A percentile compares a stretch with the other conserved stretches of the same genome.
Evolutionary conservation across 1,140 invertebrate species (phyloP).

Genomic region (Stegodyphus dumicola): DNA sequence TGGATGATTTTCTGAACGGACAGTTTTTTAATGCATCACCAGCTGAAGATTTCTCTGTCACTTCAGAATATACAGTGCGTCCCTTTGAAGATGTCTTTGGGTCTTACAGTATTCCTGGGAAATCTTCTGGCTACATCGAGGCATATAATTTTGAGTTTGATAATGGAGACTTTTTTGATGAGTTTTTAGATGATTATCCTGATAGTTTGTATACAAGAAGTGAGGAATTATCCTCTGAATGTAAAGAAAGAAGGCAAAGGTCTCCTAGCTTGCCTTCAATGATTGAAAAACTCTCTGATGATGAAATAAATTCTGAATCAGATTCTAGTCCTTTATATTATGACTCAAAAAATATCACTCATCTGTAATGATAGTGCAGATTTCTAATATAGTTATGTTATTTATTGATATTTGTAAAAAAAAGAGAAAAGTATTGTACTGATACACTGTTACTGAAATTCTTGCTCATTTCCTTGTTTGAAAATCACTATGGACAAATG

Average conservation of each 20-base stretch:
- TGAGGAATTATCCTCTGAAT: not conserved
- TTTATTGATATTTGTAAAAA: too few relatives aligned
- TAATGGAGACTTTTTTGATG: conserved; percentile 43
- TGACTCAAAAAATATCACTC: conserved; percentile 23
- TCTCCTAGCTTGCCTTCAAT: conserved; percentile 1
- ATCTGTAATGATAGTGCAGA: not conserved
- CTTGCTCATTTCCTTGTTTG: too few relatives aligned
- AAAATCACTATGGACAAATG: too few relatives aligned
- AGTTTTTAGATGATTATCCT: conserved; percentile 2
- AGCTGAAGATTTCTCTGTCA: conserved; percentile 28
- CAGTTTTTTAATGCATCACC: conserved; percentile 1
- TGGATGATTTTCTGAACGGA: conserved; percentile 26
- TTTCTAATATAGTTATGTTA: too few relatives aligned
- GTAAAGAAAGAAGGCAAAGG: not conserved
- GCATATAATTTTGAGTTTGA: conserved; percentile 56
- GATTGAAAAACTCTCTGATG: conserved; percentile 30
- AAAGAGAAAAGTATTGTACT: too few relatives aligned
- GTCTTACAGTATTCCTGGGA: not conserved
- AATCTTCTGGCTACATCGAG: conserved; percentile 21
- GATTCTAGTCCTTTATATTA: conserved; percentile 43
- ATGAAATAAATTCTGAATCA: not conserved
- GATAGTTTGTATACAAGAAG: not conserved
- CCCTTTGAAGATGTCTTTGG: conserved; percentile 43
- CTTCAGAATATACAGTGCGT: conserved; percentile 9
- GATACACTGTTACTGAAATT: too few relatives aligned